Percentiles rank a stretch among this genome's conserved stretches.
Evolutionary conservation across 35 echinoderm and acorn worm genomes (phyloP).

Genomic region (Anneissia japonica): DNA sequence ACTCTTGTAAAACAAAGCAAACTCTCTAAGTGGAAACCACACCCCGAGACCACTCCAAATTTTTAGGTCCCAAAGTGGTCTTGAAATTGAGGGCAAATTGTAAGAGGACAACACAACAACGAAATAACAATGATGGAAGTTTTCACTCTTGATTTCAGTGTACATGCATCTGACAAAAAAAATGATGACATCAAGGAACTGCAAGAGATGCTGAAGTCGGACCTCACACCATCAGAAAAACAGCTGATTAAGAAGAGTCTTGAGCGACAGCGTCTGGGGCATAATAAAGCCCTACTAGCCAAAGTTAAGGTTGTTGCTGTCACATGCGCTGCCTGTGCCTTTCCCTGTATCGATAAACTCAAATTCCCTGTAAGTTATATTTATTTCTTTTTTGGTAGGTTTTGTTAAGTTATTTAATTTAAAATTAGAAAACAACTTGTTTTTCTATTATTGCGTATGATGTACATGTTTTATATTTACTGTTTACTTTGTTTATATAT

Average conservation of each 20-base stretch:
- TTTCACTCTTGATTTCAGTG: constrained; percentile 58
- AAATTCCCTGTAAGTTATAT: constrained; percentile 95
- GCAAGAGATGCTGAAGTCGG: constrained; percentile 76
- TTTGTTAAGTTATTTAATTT: no score
- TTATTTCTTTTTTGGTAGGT: background rate
- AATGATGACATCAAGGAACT: constrained; percentile 81
- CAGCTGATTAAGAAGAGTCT: constrained; percentile 58
- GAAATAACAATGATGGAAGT: no score
- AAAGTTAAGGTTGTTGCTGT: constrained; percentile 84
- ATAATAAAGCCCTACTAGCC: constrained; percentile 65
- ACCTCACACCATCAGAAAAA: constrained; percentile 72
- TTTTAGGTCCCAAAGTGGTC: no score
- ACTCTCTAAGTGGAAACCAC: no score
- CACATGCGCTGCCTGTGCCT: constrained; percentile 90
- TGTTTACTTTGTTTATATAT: no score
- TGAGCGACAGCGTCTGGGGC: constrained; percentile 66
- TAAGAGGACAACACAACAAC: no score
- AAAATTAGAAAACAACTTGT: no score
- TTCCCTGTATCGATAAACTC: constrained; percentile 71
- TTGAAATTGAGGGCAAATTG: no score
- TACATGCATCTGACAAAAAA: constrained; percentile 81
- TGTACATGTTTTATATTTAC: no score
- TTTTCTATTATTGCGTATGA: no score
- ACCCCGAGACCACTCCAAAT: no score
- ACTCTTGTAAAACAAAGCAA: no score